A percentile compares a stretch with the other conserved stretches of the same genome.
phyloP scores from a whole-genome alignment of 2,888 invertebrate genomes.

The Antheraea assamensis region DNA sequence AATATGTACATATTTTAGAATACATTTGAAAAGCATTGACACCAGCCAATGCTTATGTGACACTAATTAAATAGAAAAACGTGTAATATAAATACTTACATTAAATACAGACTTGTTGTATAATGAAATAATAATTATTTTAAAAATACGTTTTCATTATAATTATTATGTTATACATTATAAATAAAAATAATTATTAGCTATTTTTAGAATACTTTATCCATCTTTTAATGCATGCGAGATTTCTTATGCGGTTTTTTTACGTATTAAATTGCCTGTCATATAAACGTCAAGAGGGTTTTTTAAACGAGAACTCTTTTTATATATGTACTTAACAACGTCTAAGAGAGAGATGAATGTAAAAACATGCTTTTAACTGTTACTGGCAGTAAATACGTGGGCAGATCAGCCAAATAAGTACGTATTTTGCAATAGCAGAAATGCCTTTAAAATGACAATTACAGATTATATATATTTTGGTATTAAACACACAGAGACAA shows the following conservation, averaged over 20 bases:
- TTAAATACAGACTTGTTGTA: not conserved
- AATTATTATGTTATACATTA: no score
- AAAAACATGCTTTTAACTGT: not conserved
- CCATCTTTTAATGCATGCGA: no score
- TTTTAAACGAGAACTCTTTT: not conserved
- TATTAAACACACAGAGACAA: no score
- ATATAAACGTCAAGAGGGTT: not conserved
- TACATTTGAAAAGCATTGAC: not conserved
- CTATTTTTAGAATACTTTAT: no score
- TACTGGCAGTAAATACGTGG: slow-evolving; percentile 1
- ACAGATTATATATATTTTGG: no score
- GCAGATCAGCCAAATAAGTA: not conserved
- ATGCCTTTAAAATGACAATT: no score
- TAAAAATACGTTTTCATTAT: no score
- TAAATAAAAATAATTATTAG: no score
- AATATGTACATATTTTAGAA: not conserved
- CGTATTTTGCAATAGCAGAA: no score
- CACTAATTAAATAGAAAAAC: not conserved
- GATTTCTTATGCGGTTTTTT: not conserved
- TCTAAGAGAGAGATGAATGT: not conserved
- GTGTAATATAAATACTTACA: not conserved
- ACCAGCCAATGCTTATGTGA: not conserved
- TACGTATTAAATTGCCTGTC: not conserved
- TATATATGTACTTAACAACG: not conserved
- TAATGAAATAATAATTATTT: no score